A percentile compares a stretch with the other conserved stretches of the same genome.
phyloP scores from a whole-genome alignment of 2,113 vertebrate genomes.

The Aegypius monachus region DNA sequence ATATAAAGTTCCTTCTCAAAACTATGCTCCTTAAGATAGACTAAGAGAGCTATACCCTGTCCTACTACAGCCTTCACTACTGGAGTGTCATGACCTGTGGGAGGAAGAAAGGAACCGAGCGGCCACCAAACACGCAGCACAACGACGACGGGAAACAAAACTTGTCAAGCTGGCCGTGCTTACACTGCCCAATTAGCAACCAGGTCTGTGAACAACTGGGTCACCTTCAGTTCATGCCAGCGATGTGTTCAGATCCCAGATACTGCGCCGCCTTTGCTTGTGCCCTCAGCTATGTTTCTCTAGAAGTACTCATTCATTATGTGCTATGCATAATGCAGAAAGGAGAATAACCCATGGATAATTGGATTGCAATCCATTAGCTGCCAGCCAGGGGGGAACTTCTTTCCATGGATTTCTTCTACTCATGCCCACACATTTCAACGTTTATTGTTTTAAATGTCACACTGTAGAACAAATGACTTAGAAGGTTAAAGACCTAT shows the following conservation, averaged over 20 bases:
- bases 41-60: background rate
- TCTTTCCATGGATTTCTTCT: slow-evolving; percentile 22
- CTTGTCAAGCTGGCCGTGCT: background rate
- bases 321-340: background rate
- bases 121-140: background rate
- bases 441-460: slow-evolving; percentile 26
- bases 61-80: background rate
- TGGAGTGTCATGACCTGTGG: accelerated
- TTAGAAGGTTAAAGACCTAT: slow-evolving; percentile 13
- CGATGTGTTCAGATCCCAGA: background rate
- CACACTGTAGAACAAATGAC: slow-evolving; percentile 20
- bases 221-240: slow-evolving; percentile 36
- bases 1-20: background rate
- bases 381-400: slow-evolving; percentile 53
- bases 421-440: background rate
- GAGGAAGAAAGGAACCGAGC: background rate
- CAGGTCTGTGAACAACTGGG: slow-evolving; percentile 49
- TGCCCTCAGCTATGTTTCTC: slow-evolving; percentile 4
- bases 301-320: background rate
- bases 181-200: slow-evolving; percentile 19
- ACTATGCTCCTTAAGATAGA: background rate
- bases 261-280: background rate
- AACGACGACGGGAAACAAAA: background rate
- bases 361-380: slow-evolving; percentile 42
- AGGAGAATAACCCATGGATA: slow-evolving; percentile 26